phyloP scores from a whole-genome alignment of 2,113 vertebrate species.

The Crocuta crocuta region DNA sequence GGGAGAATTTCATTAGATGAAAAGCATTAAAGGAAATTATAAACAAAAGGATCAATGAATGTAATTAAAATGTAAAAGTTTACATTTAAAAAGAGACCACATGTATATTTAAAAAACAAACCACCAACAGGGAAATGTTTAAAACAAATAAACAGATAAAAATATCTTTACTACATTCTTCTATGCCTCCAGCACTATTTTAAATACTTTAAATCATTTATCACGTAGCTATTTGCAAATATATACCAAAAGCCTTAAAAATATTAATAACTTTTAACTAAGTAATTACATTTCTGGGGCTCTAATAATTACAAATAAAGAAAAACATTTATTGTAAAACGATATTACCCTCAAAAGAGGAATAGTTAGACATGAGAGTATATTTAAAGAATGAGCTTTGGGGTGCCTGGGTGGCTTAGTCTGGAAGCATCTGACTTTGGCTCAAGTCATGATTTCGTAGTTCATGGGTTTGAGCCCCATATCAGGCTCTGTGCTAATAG shows the following conservation, averaged over 20 bases:
- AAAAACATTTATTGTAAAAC: not conserved
- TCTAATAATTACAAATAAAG: not conserved
- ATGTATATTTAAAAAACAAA: not conserved
- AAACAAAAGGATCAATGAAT: not conserved
- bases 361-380: not conserved
- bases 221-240: not conserved
- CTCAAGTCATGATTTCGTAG: too few species aligned
- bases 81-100: not conserved
- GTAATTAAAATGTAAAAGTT: not conserved
- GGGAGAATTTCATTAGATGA: not conserved
- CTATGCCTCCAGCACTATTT: not conserved
- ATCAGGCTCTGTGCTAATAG: too few species aligned
- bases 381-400: not conserved
- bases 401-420: too few species aligned
- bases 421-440: too few species aligned
- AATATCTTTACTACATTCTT: not conserved
- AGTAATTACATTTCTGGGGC: not conserved
- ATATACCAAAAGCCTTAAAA: not conserved
- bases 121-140: not conserved
- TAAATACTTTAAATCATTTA: not conserved
- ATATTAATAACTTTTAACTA: not conserved
- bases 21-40: conserved; percentile 9
- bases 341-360: not conserved
- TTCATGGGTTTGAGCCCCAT: too few species aligned
- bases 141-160: not conserved